Base-by-base conservation (phyloP, 2,888 invertebrate species). In the Microdon myrmicae region DNA sequence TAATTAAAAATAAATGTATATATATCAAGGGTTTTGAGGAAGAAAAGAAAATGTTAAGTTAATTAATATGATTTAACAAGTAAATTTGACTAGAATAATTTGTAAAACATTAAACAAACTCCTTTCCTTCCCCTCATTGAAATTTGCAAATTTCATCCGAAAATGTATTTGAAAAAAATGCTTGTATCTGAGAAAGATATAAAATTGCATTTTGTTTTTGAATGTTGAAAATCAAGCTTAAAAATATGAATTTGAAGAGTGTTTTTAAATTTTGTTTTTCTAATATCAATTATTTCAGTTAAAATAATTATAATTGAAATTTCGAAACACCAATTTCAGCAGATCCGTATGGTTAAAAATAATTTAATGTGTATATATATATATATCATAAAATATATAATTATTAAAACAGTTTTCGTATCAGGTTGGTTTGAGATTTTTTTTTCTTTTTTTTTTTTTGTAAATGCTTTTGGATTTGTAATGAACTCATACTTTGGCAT, bases 401-500 rank as follows among this genome's bases (percentile, higher is more conserved):
- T 43, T 29, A 5, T 9, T 43, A 26, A 22, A 48, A 31, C 54
- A 67, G 35, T 26, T 22, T 53, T 48, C 31, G 35, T 59, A 60
- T 68, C 23, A 69, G 68, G 64, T 67, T 69, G 69, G n/a, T n/a
- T n/a, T n/a, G n/a, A n/a, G n/a, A 71, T 69, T 70, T 70, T 68
- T 59, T 58, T 70, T 48, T 61, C 58, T 67, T 68, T 58, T 68
- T 56, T 67, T 69, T 48, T 56, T 68, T 68, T 26, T 53, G 28
- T 56, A 12, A 61, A 34, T 67, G 66, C 41, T 55, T 59, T 58
- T 54, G 20, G 49, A 31, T 23, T 41, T 34, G 41, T 56, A 43
- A 69, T 73, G 73, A 71, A 76, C 75, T 79, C 84, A 84, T 84
- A 84, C 84, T 84, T 82, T 84, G 84, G 76, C 84, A 84, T 82